A percentile compares a stretch with the other conserved stretches of the same genome.
These are phyloP conservation scores for Orthonychiurus folsomi DNA, from an alignment of 2,888 invertebrate genomes.

Conservation along the genomic window DNA sequence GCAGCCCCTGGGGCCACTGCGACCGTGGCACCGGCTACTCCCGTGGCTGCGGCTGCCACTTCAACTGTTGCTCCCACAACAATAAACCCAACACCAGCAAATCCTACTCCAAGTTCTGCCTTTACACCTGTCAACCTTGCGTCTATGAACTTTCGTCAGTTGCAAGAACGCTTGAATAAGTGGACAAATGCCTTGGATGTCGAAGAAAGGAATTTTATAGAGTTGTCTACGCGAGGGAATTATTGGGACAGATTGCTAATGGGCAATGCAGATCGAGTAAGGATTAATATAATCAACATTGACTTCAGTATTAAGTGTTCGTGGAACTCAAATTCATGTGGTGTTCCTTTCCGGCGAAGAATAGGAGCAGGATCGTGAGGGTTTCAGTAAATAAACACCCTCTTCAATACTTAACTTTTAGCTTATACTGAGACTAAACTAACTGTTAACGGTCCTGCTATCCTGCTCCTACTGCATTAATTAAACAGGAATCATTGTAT, in stretches of 20 bases:
- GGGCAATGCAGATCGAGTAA: slow-evolving; percentile 79
- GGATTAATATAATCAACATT: no score
- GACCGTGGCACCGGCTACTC: slow-evolving; percentile 9
- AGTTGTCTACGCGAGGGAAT: slow-evolving; percentile 90
- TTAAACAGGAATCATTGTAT: no score
- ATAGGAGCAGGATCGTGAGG: no score
- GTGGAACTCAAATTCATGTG: no score
- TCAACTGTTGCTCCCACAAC: background rate
- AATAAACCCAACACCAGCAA: no score
- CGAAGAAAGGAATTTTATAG: slow-evolving; percentile 82
- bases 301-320: no score
- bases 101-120: background rate
- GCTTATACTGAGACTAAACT: no score
- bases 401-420: no score
- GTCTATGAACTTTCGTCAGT: slow-evolving; percentile 64
- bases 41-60: background rate
- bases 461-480: no score
- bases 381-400: no score
- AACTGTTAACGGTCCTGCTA: no score
- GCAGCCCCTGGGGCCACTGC: background rate
- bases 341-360: no score
- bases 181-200: slow-evolving; percentile 88
- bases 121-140: background rate
- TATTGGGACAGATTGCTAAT: slow-evolving; percentile 88
- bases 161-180: slow-evolving; percentile 87